phyloP scores from a whole-genome alignment of 2,113 vertebrate genomes.

The Microcebus jonahi region DNA sequence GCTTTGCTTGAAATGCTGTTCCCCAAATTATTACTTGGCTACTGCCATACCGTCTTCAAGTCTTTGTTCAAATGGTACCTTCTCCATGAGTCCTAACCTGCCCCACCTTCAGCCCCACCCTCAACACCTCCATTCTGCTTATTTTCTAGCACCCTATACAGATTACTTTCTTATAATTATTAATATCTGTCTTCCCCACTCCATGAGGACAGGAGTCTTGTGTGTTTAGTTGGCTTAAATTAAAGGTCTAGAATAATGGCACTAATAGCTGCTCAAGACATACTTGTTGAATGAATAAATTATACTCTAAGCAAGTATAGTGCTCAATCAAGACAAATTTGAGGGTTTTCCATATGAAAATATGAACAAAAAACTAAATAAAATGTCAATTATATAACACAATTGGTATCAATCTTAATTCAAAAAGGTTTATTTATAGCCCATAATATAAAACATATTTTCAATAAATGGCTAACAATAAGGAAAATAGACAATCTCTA shows the following conservation, averaged over 20 bases:
- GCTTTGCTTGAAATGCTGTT: not conserved
- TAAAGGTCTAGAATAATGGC: not conserved
- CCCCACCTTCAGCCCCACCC: not conserved
- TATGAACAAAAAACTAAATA: not conserved
- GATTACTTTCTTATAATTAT: not conserved
- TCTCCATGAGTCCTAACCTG: not conserved
- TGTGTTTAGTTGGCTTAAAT: not conserved
- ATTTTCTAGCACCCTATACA: not conserved
- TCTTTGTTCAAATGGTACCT: not conserved
- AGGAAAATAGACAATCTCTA: not conserved
- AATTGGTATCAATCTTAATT: not conserved
- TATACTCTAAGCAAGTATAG: not conserved
- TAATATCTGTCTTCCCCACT: not conserved
- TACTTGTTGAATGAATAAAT: not conserved
- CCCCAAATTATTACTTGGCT: not conserved
- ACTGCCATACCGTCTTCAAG: not conserved
- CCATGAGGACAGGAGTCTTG: not conserved
- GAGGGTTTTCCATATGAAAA: not conserved
- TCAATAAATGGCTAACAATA: not conserved
- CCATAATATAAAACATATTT: not conserved
- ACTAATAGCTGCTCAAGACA: not conserved
- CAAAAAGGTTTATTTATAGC: conserved; percentile 12
- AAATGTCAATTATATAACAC: not conserved
- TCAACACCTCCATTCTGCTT: not conserved
- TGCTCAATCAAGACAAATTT: not conserved